These are phyloP conservation scores for Pheosia tremula DNA, from an alignment of 2,888 invertebrate genomes.

Conservation along the genomic window DNA sequence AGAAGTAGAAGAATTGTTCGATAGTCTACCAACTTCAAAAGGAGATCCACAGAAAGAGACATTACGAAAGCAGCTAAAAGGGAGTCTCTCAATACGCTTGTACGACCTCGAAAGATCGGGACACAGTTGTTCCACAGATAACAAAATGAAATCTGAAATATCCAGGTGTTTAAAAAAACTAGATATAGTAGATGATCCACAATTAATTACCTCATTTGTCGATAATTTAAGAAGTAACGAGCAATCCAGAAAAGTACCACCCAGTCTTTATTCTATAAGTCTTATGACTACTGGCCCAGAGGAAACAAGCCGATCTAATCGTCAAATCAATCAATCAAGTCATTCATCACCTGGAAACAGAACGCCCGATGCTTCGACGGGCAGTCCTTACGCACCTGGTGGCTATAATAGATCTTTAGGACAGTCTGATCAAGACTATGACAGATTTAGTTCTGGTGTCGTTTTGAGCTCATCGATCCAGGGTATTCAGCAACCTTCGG, in stretches of 20 bases:
- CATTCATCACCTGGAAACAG: not conserved
- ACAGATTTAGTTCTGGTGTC: not conserved
- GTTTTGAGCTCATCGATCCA: not conserved
- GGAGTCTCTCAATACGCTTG: slow-evolving; percentile 52
- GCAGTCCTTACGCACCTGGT: not conserved
- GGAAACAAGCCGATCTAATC: not conserved
- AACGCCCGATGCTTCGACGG: not conserved
- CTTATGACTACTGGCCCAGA: not conserved
- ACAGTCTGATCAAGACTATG: not conserved
- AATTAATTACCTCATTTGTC: slow-evolving; percentile 48
- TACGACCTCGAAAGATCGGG: slow-evolving; percentile 53
- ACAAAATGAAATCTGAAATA: slow-evolving; percentile 55
- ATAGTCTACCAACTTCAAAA: slow-evolving; percentile 35
- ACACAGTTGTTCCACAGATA: slow-evolving; percentile 39
- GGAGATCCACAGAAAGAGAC: slow-evolving; percentile 28
- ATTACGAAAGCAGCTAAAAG: slow-evolving; percentile 39
- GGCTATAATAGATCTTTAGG: not conserved
- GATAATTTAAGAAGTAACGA: slow-evolving; percentile 47
- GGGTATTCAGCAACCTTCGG: not conserved
- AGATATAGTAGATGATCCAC: slow-evolving; percentile 31
- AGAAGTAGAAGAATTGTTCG: slow-evolving; percentile 55
- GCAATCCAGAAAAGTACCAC: slow-evolving; percentile 35
- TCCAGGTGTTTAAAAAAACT: slow-evolving; percentile 48
- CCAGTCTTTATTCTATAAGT: not conserved
- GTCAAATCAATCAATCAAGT: not conserved